Base-by-base conservation (phyloP, 2,797 vertebrate species). In the Enteromius argenteus region DNA sequence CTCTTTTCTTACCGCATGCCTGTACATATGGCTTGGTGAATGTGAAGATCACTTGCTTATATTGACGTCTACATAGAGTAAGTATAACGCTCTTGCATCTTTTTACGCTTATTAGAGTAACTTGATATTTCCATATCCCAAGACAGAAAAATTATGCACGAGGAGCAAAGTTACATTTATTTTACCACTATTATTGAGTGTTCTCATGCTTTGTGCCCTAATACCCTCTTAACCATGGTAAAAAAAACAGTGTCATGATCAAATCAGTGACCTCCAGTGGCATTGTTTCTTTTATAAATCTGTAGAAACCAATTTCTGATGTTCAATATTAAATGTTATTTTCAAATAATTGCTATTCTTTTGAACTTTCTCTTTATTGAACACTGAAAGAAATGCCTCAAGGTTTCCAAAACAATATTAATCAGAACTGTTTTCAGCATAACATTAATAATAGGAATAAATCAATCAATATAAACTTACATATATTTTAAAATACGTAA, bases 1-100 rank as follows among this genome's bases (percentile, higher is more conserved):
- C 85, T 51, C 53, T 17, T 69, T 68, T 84, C 82, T 85, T 39
- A 7, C 10, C 19, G 67, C 81, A 75, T 69, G 66, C 27, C 76
- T 80, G n/a, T 67, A 21, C 13, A 42, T 49, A 39, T 42, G 39
- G 35, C 71, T 87, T 17, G 71, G 21, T 58, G 44, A 58, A 87
- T 78, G 75, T 77, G 56, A 72, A 73, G 68, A 81, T 53, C 19
- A 39, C 68, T 81, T 81, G 53, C 58, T 74, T 64, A 49, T 73
- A 30, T 81, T 46, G 80, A 72, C 30, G 3, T 44, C 80, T 82
- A 32, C 30, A 64, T 74, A 64, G 56, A 73, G 80, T 82, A 82
- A 82, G 80, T 82, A 82, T 49, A 73, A 73, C 17, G 17, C 75
- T 78, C 14, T 80, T 32, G 46, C 37, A 78, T 13, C 4, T 78